Evolutionary conservation across 2,888 invertebrate species (phyloP).

Genomic region (Cylindroiulus punctatus): DNA sequence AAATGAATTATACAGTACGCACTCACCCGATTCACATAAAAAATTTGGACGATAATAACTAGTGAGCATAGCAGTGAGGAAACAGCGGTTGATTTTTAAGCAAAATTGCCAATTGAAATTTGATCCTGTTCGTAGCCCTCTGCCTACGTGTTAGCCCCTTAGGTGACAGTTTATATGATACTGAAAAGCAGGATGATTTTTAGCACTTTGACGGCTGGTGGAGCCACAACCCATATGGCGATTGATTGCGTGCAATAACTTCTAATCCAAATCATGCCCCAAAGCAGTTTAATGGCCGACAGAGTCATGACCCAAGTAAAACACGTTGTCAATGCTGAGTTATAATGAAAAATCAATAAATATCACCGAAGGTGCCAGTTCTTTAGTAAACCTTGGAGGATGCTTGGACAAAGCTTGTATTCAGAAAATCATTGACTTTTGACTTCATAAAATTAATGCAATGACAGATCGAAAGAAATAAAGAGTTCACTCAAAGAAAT

Average conservation of each 20-base stretch:
- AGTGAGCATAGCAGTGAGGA: not conserved
- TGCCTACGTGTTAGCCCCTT: constrained; percentile 28
- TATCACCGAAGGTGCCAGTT: not conserved
- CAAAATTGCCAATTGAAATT: constrained; percentile 25
- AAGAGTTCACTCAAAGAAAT: too few relatives aligned
- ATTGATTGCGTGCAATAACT: constrained; percentile 42
- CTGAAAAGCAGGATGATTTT: not conserved
- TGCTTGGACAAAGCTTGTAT: not conserved
- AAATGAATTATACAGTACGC: constrained; percentile 6
- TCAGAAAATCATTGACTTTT: not conserved
- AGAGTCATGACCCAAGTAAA: constrained; percentile 23
- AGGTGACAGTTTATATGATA: constrained; percentile 26
- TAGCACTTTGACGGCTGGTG: constrained; percentile 4
- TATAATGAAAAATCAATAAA: constrained; percentile 37
- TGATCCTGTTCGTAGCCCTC: constrained; percentile 24
- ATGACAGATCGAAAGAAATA: too few relatives aligned
- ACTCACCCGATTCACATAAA: constrained; percentile 22
- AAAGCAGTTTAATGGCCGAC: constrained; percentile 14
- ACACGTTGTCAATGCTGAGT: constrained; percentile 28
- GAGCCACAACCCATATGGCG: constrained; percentile 37
- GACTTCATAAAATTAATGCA: not conserved
- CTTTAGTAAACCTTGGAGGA: not conserved
- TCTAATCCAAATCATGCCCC: constrained; percentile 24
- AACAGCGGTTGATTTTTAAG: not conserved
- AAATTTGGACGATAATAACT: not conserved